Conservation (phyloP, 2,113 vertebrate genomes). For the Connochaetes taurinus region DNA sequence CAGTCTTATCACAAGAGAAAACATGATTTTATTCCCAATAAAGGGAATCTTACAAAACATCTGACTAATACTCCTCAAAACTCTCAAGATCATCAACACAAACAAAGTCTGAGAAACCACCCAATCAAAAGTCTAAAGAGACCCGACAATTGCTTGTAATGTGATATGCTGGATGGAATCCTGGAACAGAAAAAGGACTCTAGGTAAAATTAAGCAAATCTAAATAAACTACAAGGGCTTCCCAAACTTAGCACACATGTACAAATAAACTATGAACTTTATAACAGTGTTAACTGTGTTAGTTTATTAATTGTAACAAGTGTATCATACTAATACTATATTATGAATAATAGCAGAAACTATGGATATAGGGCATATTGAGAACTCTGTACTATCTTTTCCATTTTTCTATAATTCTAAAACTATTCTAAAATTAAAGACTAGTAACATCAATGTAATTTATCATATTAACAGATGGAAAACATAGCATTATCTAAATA, state of each 20-base stretch:
- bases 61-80: background rate
- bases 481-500: background rate
- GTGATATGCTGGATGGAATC: background rate
- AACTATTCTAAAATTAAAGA: background rate
- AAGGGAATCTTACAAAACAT: background rate
- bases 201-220: background rate
- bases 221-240: background rate
- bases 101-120: background rate
- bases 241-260: background rate
- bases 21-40: background rate
- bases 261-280: background rate
- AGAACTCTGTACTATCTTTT: background rate
- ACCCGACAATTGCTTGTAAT: background rate
- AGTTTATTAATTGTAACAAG: background rate
- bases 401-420: background rate
- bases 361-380: background rate
- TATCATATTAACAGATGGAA: background rate
- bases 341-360: background rate
- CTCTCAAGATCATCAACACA: background rate
- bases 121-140: background rate
- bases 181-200: background rate
- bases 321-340: background rate
- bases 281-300: background rate
- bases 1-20: background rate
- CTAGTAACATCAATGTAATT: background rate